Conservation (phyloP, 2,113 vertebrate genomes). For the Xenus cinereus region DNA sequence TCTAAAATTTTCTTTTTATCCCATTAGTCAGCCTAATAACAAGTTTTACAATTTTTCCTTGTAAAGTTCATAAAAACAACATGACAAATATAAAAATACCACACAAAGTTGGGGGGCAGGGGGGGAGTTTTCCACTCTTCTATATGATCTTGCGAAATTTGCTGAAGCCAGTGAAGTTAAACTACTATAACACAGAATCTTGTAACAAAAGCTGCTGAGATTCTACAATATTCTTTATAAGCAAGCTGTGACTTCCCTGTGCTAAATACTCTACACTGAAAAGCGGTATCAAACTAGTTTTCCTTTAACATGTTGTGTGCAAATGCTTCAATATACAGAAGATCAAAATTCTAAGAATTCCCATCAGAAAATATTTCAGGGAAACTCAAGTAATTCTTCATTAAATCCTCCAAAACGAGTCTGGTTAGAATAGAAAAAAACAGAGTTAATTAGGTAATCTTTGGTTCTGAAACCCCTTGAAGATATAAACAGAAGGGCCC, state of each 20-base stretch:
- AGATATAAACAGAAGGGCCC: background rate
- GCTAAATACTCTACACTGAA: background rate
- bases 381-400: constrained; percentile 31
- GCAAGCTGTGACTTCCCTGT: background rate
- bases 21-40: constrained; percentile 60
- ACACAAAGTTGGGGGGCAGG: background rate
- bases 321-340: constrained; percentile 55
- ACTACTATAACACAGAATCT: background rate
- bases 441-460: constrained; percentile 44
- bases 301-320: constrained; percentile 19
- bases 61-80: constrained; percentile 32
- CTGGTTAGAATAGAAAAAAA: background rate
- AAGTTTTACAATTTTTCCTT: constrained; percentile 44
- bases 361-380: constrained; percentile 29
- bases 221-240: background rate
- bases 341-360: constrained; percentile 24
- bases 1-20: constrained; percentile 54
- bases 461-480: constrained; percentile 37
- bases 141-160: background rate
- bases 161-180: background rate
- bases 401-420: constrained; percentile 26
- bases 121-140: constrained; percentile 8
- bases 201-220: background rate
- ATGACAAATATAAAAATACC: constrained; percentile 40
- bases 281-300: constrained; percentile 16